These are phyloP conservation scores for Oceanodroma leucorhoa DNA, from an alignment of 2,797 vertebrate species.

Conservation along the genomic window DNA sequence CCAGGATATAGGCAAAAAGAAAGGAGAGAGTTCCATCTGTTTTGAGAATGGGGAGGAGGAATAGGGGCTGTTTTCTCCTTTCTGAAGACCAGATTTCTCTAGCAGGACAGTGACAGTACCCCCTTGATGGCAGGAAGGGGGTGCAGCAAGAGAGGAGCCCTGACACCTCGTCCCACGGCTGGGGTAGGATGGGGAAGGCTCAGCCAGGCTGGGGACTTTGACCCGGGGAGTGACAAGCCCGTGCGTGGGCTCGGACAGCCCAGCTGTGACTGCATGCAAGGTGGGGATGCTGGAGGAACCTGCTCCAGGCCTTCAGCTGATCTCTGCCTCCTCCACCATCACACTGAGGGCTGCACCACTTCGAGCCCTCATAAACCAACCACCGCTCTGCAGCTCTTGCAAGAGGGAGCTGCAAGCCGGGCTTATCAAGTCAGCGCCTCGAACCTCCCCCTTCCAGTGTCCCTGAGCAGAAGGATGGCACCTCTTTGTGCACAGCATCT, in stretches of 20 bases:
- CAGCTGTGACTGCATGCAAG: rapidly evolving
- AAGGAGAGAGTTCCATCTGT: rapidly evolving
- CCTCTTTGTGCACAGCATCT: not conserved
- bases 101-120: not conserved
- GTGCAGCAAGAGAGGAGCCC: not conserved
- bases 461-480: not conserved
- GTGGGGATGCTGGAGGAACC: not conserved
- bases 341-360: not conserved
- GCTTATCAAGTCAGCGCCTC: not conserved
- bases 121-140: not conserved
- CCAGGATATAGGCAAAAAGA: not conserved
- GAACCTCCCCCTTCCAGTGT: not conserved
- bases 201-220: not conserved
- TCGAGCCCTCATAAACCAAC: not conserved
- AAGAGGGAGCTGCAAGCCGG: not conserved
- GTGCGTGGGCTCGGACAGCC: too few species aligned
- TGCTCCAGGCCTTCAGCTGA: not conserved
- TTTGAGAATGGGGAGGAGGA: not conserved
- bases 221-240: not conserved
- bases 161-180: not conserved
- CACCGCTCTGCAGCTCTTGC: not conserved
- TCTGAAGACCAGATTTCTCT: not conserved
- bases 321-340: not conserved
- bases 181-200: not conserved
- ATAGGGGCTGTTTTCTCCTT: not conserved